Conservation (phyloP, 1,140 invertebrate genomes). For the Zaprionus taronus region DNA sequence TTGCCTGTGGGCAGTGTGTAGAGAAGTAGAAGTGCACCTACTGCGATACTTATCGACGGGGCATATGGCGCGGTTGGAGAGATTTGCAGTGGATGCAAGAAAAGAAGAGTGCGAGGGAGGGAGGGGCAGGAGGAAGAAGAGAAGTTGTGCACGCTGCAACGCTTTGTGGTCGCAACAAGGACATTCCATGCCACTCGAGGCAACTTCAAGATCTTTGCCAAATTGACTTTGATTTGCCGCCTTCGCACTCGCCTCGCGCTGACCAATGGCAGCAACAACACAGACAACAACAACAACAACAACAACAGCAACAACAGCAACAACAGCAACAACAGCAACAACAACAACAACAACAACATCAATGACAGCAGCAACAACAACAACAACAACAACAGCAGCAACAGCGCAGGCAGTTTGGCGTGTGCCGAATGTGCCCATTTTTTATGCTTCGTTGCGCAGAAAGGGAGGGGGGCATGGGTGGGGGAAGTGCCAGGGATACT, state of each 20-base stretch:
- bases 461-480: background rate
- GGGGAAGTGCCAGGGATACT: background rate
- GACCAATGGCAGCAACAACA: conserved; percentile 4
- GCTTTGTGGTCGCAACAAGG: conserved; percentile 45
- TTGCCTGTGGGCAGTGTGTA: too few species aligned
- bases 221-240: conserved; percentile 54
- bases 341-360: background rate
- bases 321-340: background rate
- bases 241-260: conserved; percentile 31
- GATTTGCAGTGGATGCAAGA: too few species aligned
- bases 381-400: too few species aligned
- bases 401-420: conserved; percentile 43
- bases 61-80: too few species aligned
- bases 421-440: conserved; percentile 64
- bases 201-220: conserved; percentile 41
- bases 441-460: conserved; percentile 64
- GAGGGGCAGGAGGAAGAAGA: background rate
- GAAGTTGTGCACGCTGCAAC: background rate
- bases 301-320: background rate
- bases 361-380: background rate
- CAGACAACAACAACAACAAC: background rate
- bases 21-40: too few species aligned
- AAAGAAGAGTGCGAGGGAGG: background rate
- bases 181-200: conserved; percentile 47
- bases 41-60: too few species aligned